Evolutionary conservation across 2,888 invertebrate genomes (phyloP), one percentile per base, ranked within the genome.

Genomic region (Xanthia icteritia): DNA sequence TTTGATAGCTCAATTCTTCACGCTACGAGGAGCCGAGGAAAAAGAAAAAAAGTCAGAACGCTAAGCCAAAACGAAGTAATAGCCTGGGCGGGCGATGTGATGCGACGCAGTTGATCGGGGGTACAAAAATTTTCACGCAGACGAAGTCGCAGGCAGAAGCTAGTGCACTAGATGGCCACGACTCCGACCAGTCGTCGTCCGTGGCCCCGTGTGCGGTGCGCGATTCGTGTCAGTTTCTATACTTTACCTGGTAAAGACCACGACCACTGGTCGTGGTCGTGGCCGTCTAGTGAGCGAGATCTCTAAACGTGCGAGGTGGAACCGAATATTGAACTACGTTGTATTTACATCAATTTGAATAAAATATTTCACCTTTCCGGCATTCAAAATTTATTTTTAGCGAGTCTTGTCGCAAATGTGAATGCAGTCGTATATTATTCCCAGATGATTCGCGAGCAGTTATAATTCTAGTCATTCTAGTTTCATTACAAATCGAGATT

Each of bases 381-480:
- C 23, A 61, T 67, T 42, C 51, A 9, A 51, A 5, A 65, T 75
- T 60, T 86, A 79, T 79, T 79, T 79, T 86, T 63, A 79, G 72
- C 66, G 17, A 39, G 56, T 72, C 69, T 70, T 83, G 79, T 79
- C 72, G 67, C 75, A 63, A 71, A 84, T 69, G 73, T 73, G 73
- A 76, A 74, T 84, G 63, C 66, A 74, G 71, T 66, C 65, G 75
- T 74, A 63, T 63, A 79, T 84, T 84, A 80, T 80, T 36, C 48
- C 58, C 36, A 70, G 74, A 80, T 84, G 45, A 84, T 69, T 69
- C 31, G 66, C 60, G 65, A 67, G 36, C 69, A 61, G 74, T 48
- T 66, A 77, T 85, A 61, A 85, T 78, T 82, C 65, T 76, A 83
- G 74, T 86, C 78, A 82, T 76, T 79, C 60, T 88, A 76, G 80